Conservation (phyloP, 2,797 vertebrate species). For the Sternotherus odoratus region DNA sequence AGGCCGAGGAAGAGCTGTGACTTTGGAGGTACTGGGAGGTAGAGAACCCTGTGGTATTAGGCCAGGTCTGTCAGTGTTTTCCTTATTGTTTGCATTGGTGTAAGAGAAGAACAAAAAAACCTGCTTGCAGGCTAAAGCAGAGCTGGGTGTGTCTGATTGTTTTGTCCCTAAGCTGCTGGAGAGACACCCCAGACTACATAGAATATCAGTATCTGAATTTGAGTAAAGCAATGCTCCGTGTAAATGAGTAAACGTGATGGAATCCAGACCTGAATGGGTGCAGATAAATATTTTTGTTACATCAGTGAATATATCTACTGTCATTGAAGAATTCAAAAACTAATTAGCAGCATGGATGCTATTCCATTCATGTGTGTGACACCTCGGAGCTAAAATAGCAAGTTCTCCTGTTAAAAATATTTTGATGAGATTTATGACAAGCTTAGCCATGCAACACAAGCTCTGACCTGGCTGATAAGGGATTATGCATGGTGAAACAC, state of each 20-base stretch:
- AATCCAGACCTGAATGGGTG: neutral
- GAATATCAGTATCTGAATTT: neutral
- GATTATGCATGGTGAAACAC: neutral
- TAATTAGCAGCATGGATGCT: neutral
- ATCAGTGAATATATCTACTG: neutral
- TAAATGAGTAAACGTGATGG: neutral
- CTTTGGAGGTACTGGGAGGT: neutral
- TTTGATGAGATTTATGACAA: too few species aligned
- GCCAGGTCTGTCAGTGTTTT: too few species aligned
- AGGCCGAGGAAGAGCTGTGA: neutral
- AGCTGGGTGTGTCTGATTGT: too few species aligned
- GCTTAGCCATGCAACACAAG: too few species aligned
- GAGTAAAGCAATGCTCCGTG: neutral
- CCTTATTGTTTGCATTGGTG: too few species aligned
- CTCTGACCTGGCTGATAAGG: neutral
- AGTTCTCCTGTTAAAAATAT: neutral
- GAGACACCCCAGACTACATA: too few species aligned
- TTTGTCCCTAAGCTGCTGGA: too few species aligned
- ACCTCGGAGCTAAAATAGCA: rapidly evolving
- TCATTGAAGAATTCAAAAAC: neutral
- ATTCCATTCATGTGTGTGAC: neutral
- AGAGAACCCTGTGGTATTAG: neutral
- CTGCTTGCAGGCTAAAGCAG: too few species aligned
- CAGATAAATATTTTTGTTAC: neutral
- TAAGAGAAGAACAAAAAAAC: too few species aligned